Conservation (phyloP, 2,113 vertebrate species). For the Aphelocoma coerulescens region DNA sequence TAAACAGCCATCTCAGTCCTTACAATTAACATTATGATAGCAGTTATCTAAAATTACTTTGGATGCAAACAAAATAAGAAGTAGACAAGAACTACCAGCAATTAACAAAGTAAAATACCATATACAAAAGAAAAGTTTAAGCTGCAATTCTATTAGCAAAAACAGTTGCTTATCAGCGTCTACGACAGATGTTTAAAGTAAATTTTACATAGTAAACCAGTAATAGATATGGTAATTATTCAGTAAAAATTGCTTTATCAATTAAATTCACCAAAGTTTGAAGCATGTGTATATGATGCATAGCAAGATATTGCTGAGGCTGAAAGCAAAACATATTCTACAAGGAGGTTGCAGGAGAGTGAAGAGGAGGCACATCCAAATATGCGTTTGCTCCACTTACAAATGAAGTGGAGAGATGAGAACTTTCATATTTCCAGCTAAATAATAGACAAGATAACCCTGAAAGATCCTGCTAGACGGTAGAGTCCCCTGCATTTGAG, state of each 20-base stretch:
- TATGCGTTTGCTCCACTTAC: neutral
- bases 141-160: neutral
- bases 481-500: neutral
- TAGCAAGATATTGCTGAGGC: neutral
- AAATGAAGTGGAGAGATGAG: neutral
- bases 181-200: neutral
- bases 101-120: neutral
- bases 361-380: neutral
- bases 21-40: neutral
- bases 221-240: neutral
- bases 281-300: neutral
- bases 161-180: neutral
- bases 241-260: neutral
- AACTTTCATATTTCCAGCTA: neutral
- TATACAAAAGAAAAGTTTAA: neutral
- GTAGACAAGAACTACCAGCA: neutral
- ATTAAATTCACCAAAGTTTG: neutral
- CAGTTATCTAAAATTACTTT: neutral
- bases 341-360: neutral
- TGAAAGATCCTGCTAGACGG: neutral
- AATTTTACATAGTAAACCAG: neutral
- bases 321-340: neutral
- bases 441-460: neutral
- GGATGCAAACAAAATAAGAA: neutral
- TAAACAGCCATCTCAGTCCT: neutral